Percentiles rank a stretch among this genome's conserved stretches.
Conservation (phyloP, 1,140 invertebrate genomes). For the Theocolax elegans region DNA sequence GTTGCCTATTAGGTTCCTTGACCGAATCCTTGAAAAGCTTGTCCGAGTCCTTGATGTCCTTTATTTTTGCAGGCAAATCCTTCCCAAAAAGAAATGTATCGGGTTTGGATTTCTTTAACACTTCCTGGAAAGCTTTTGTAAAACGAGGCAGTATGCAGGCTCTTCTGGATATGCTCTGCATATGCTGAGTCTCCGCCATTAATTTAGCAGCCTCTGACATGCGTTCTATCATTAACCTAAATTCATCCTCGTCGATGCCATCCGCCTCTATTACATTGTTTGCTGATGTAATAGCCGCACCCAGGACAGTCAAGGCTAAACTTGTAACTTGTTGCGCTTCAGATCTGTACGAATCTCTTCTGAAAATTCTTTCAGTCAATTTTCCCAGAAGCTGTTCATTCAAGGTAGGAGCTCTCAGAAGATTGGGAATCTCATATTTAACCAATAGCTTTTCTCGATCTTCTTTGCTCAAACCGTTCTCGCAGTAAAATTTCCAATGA, state of each 20-base stretch:
- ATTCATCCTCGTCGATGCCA: background rate
- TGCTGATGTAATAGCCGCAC: background rate
- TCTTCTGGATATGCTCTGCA: background rate
- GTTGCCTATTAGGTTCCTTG: background rate
- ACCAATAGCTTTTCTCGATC: background rate
- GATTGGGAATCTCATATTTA: slow-evolving; percentile 3
- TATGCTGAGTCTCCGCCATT: background rate
- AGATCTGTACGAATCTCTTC: background rate
- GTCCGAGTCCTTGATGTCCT: background rate
- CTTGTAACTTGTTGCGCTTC: background rate
- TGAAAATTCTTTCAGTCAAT: background rate
- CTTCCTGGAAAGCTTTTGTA: background rate
- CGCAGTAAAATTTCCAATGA: background rate
- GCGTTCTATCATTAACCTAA: background rate
- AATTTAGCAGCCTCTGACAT: background rate
- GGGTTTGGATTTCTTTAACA: background rate
- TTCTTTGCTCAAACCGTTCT: background rate
- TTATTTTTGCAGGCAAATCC: background rate
- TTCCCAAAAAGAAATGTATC: background rate
- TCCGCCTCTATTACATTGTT: background rate
- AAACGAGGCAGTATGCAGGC: background rate
- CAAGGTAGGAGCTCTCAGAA: background rate
- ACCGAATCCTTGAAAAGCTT: background rate
- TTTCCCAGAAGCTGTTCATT: background rate
- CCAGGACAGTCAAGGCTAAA: background rate